Conservation (phyloP, 2,888 invertebrate genomes). For the Athalia circularis region DNA sequence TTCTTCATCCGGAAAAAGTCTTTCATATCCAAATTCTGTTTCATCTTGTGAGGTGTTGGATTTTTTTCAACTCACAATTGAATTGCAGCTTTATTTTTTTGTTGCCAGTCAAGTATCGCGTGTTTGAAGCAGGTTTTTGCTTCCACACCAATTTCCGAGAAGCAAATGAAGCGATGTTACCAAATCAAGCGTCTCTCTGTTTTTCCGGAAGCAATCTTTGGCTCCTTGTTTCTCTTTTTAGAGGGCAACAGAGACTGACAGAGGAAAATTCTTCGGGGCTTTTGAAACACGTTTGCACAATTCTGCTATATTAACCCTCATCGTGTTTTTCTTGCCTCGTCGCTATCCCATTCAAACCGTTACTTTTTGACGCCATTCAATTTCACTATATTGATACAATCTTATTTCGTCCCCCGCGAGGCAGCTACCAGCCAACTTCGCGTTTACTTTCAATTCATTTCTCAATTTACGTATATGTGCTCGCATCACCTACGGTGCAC, state of each 20-base stretch:
- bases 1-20: background rate
- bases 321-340: background rate
- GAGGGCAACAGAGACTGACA: background rate
- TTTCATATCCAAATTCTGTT: too few species aligned
- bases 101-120: too few species aligned
- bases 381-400: conserved; percentile 37
- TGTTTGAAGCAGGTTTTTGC: background rate
- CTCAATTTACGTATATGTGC: conserved; percentile 1
- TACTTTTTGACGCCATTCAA: conserved; percentile 32
- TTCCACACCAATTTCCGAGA: conserved; percentile 6
- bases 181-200: conserved; percentile 5
- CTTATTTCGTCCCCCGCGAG: conserved; percentile 6
- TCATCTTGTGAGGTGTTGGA: too few species aligned
- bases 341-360: conserved; percentile 22
- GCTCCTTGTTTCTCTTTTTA: background rate
- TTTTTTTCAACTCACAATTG: too few species aligned
- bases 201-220: conserved; percentile 3
- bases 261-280: conserved; percentile 1
- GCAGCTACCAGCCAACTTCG: background rate
- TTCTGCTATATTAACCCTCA: conserved; percentile 23
- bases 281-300: conserved; percentile 4
- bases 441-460: conserved; percentile 9
- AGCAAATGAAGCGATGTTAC: conserved; percentile 9
- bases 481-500: background rate
- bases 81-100: too few species aligned